A percentile compares a stretch with the other conserved stretches of the same genome.
Evolutionary conservation across 2,797 vertebrate species (phyloP).

Genomic region (Corythornis leucogaster): DNA sequence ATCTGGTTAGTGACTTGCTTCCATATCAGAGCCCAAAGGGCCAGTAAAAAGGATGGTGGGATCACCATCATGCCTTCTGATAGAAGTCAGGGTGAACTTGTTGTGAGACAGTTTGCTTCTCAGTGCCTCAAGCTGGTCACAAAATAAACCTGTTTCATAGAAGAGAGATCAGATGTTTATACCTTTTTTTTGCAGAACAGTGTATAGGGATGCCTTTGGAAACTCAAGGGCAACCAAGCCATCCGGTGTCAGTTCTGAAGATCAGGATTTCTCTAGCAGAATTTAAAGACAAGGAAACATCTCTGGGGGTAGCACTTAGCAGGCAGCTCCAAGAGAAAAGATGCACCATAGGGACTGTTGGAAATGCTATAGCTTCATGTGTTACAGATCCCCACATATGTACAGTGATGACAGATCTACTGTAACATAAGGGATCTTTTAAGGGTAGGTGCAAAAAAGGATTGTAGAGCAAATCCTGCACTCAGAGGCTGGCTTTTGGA

Average conservation of each 20-base stretch:
- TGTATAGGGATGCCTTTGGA: background rate
- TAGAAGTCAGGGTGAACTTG: background rate
- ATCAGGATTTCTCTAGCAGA: background rate
- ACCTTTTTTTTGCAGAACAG: background rate
- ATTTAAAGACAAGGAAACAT: background rate
- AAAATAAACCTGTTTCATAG: background rate
- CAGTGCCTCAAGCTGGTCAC: fast-evolving
- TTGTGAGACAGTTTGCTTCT: background rate
- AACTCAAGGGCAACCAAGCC: background rate
- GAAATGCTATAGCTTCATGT: slow-evolving; percentile 63
- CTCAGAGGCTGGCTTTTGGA: background rate
- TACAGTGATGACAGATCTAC: slow-evolving; percentile 65
- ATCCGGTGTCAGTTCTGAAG: background rate
- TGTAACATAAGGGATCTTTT: slow-evolving; percentile 66
- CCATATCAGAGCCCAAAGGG: background rate
- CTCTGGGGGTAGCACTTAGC: slow-evolving; percentile 21
- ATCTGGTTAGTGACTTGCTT: background rate
- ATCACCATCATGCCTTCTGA: background rate
- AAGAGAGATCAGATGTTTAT: background rate
- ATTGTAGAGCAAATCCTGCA: background rate
- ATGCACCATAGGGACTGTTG: slow-evolving; percentile 44
- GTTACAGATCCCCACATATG: slow-evolving; percentile 59
- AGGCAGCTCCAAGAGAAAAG: slow-evolving; percentile 32
- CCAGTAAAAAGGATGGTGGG: background rate
- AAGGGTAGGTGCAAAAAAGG: slow-evolving; percentile 32